Evolutionary conservation across 1,140 invertebrate genomes (phyloP), one percentile per base, ranked within the genome.

Genomic region (Pinna nobilis): DNA sequence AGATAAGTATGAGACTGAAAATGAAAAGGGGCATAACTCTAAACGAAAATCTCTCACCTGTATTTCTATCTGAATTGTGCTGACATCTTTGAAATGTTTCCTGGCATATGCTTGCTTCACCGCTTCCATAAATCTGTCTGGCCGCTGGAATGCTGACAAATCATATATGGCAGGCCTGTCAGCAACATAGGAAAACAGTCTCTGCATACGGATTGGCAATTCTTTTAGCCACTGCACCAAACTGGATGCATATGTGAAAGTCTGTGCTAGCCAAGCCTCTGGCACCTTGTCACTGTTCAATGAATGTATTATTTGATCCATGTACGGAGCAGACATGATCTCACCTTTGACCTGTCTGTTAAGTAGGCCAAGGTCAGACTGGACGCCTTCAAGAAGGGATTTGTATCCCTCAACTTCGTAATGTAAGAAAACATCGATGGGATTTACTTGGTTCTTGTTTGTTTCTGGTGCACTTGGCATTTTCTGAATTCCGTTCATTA

Each of bases 61-160:
- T 30, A 84, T 72, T 23, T 84, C 74, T 44, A 87, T 66, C 20
- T 77, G 69, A n/a, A 84, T 77, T 47, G 70, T 69, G 47, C 82
- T 77, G 37, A 87, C 67, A 70, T 87, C 85, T 33, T 83, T 82
- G 71, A 87, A 87, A 39, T 81, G 64, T 51, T 80, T 79, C 44
- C 82, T 81, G 28, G 85, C 82, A 78, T 84, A 81, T 1, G 77
- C 81, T 64, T 87, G 85, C 25, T 84, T 75, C n/a, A 86, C 70
- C 5, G 82, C 81, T 33, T 84, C 76, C 18, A 88, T 67, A 61
- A 88, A 82, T 35, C 80, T 74, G 41, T 86, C 83, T 9, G 87
- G 86, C 7, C 84, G 76, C 7, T 83, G 70, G 65, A 88, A 88
- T n/a, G 74, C 82, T 15, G 78, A 76, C 2, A 88, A 61, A 53